Conservation (phyloP, 2,797 vertebrate genomes). For the Anabas testudineus region DNA sequence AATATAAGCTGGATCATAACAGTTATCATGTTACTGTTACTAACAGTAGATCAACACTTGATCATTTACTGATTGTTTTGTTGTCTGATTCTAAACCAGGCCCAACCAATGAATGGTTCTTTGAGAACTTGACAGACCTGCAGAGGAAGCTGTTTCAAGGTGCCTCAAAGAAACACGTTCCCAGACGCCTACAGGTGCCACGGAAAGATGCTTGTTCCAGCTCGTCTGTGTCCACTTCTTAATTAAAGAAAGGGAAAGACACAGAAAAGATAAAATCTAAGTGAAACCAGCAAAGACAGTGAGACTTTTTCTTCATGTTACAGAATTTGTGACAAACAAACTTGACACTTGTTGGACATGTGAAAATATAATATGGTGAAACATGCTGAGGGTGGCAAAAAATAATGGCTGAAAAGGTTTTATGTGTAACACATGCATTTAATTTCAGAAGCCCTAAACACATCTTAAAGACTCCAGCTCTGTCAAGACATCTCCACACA, state of each 20-base stretch:
- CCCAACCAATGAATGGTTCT: constrained; percentile 39
- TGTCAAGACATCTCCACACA: neutral
- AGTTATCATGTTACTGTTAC: neutral
- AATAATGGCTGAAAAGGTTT: too few relatives aligned
- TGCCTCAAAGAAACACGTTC: constrained; percentile 16
- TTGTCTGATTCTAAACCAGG: constrained; percentile 13
- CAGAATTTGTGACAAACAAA: neutral
- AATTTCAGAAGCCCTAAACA: too few relatives aligned
- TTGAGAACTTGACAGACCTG: constrained; percentile 41
- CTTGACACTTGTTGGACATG: too few relatives aligned
- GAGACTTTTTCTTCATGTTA: neutral
- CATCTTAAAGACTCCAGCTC: too few relatives aligned
- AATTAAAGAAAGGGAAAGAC: too few relatives aligned
- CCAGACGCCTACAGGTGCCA: neutral
- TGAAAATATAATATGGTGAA: too few relatives aligned
- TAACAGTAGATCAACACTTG: neutral
- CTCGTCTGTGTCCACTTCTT: neutral
- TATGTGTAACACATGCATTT: too few relatives aligned
- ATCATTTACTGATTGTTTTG: neutral
- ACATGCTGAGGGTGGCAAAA: too few relatives aligned
- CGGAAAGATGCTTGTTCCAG: neutral
- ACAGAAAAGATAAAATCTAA: constrained; percentile 14
- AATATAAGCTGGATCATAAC: neutral
- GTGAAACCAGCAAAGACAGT: neutral
- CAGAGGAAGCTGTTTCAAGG: constrained; percentile 44